These are phyloP conservation scores for Gambusia yucatana DNA, from an alignment of 2,797 vertebrate genomes.

Conservation along the genomic window DNA sequence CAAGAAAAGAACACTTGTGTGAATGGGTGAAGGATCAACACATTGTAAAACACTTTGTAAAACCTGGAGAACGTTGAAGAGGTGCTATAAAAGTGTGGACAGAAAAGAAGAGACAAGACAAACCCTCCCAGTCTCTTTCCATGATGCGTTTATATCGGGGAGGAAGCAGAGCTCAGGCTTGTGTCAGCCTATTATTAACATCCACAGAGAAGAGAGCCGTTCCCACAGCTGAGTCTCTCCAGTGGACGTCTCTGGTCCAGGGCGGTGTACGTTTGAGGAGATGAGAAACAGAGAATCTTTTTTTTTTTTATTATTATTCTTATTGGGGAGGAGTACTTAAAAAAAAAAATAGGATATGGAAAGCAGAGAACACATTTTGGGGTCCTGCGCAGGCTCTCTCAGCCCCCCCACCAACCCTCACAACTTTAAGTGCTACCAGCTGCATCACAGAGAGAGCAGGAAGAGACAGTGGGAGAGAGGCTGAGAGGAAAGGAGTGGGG, in stretches of 20 bases:
- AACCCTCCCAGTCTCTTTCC: constrained; percentile 53
- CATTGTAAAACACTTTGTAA: not conserved
- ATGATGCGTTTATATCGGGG: constrained; percentile 53
- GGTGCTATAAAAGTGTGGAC: not conserved
- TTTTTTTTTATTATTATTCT: constrained; percentile 52
- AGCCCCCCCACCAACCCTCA: constrained; percentile 62
- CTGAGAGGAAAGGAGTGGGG: constrained; percentile 27
- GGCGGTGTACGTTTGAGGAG: constrained; percentile 68
- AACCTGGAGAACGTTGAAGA: not conserved
- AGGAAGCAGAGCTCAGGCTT: constrained; percentile 50
- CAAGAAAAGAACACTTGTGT: not conserved
- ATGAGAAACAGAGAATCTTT: constrained; percentile 72
- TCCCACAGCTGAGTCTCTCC: constrained; percentile 55
- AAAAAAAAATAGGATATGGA: constrained; percentile 63
- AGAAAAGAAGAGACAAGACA: not conserved
- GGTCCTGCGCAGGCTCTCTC: constrained; percentile 70
- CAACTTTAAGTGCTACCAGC: constrained; percentile 84
- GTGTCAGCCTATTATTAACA: constrained; percentile 65
- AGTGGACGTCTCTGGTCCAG: constrained; percentile 57
- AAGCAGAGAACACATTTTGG: constrained; percentile 68
- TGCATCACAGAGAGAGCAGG: constrained; percentile 68
- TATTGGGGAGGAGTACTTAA: constrained; percentile 76
- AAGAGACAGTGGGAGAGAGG: constrained; percentile 36
- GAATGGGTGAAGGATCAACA: not conserved
- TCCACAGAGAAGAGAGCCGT: constrained; percentile 49